Conservation (phyloP, 1,140 invertebrate genomes). For the Tetramorium simillimum region DNA sequence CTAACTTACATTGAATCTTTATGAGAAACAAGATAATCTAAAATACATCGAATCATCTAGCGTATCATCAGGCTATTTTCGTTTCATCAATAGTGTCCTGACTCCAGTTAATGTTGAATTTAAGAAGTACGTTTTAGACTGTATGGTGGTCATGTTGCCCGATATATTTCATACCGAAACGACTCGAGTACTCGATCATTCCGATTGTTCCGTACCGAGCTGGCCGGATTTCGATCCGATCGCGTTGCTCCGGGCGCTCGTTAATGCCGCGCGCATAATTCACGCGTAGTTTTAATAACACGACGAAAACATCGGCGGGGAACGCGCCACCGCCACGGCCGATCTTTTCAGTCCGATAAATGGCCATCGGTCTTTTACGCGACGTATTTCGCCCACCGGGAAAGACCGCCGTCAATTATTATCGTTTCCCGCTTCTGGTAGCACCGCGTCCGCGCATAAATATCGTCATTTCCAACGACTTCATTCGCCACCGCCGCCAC, state of each 20-base stretch:
- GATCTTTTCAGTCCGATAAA: slow-evolving; percentile 56
- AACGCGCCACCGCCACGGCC: slow-evolving; percentile 11
- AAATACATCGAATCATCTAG: neutral
- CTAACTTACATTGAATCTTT: neutral
- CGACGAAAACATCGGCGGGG: slow-evolving; percentile 46
- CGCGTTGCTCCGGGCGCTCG: slow-evolving; percentile 52
- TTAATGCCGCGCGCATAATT: slow-evolving; percentile 62
- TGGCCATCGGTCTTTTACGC: slow-evolving; percentile 45
- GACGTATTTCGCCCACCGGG: slow-evolving; percentile 44
- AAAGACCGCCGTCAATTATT: slow-evolving; percentile 72
- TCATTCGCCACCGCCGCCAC: slow-evolving; percentile 34
- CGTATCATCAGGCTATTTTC: neutral
- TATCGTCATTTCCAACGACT: slow-evolving; percentile 43
- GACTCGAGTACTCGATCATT: slow-evolving; percentile 49
- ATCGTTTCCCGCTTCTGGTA: slow-evolving; percentile 57
- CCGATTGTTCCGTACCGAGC: slow-evolving; percentile 40
- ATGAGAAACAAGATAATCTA: neutral
- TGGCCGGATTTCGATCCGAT: slow-evolving; percentile 57
- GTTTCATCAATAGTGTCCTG: neutral
- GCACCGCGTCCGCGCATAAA: slow-evolving; percentile 54
- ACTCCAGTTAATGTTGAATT: slow-evolving; percentile 29
- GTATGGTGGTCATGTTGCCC: slow-evolving; percentile 17
- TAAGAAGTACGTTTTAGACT: slow-evolving; percentile 23
- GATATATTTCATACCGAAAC: slow-evolving; percentile 40
- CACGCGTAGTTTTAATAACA: slow-evolving; percentile 59